Percentiles rank a stretch among this genome's conserved stretches.
Evolutionary conservation across 2,113 vertebrate species (phyloP).

Genomic region (Cyanoderma ruficeps): DNA sequence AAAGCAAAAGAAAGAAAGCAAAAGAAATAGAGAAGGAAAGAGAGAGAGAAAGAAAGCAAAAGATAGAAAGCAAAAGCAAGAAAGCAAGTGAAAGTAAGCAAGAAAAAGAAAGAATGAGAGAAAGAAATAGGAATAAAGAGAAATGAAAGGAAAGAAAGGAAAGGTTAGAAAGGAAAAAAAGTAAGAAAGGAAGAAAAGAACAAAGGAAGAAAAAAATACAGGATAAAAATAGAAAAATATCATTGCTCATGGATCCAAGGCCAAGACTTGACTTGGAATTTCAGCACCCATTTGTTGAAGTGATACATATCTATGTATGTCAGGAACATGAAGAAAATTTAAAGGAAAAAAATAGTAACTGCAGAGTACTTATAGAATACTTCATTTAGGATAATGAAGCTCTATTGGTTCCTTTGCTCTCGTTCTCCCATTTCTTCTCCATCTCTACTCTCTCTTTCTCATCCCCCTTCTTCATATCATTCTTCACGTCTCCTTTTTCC

Average conservation of each 20-base stretch:
- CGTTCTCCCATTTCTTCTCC: background rate
- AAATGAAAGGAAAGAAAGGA: background rate
- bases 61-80: too few species aligned
- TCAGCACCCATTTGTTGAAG: background rate
- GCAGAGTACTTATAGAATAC: background rate
- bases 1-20: too few species aligned
- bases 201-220: background rate
- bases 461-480: accelerated
- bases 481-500: background rate
- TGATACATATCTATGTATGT: too few species aligned
- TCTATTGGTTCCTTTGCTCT: background rate
- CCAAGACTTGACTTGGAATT: background rate
- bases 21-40: background rate
- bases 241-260: background rate
- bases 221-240: background rate
- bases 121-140: too few species aligned
- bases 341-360: background rate
- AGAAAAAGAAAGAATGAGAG: background rate
- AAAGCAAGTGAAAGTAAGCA: background rate
- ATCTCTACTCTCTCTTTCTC: background rate
- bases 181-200: background rate
- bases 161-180: background rate
- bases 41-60: too few species aligned
- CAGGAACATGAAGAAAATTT: background rate
- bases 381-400: background rate